These are phyloP conservation scores for Pimpla rufipes DNA, from an alignment of 2,888 invertebrate genomes.

Conservation along the genomic window DNA sequence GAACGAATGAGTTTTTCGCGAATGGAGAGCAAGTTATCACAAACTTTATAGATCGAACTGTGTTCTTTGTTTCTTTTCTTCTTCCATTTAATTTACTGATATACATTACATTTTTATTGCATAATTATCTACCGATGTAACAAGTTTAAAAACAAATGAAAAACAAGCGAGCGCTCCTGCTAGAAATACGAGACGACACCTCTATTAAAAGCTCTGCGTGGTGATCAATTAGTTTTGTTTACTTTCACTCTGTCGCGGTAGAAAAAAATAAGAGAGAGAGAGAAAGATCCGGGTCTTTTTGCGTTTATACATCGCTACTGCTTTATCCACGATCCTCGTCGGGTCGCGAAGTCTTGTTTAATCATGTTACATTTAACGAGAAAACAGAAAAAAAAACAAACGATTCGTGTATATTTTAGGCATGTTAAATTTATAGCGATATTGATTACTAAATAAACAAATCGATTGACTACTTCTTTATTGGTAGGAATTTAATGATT, in stretches of 20 bases:
- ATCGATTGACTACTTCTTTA: constrained; percentile 82
- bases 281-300: constrained; percentile 53
- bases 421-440: constrained; percentile 84
- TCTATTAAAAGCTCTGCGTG: constrained; percentile 61
- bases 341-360: constrained; percentile 80
- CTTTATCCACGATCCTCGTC: constrained; percentile 68
- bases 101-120: constrained; percentile 79
- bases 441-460: constrained; percentile 82
- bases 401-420: constrained; percentile 84
- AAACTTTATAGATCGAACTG: constrained; percentile 75
- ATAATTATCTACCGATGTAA: constrained; percentile 78
- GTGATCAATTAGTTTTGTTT: constrained; percentile 56
- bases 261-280: constrained; percentile 31
- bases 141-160: constrained; percentile 74
- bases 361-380: constrained; percentile 81
- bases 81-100: constrained; percentile 76
- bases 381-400: constrained; percentile 64
- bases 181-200: constrained; percentile 64
- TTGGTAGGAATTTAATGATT: constrained; percentile 80
- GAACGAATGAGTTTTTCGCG: constrained; percentile 57
- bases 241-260: constrained; percentile 53
- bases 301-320: constrained; percentile 71
- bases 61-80: constrained; percentile 78
- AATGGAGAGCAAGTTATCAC: constrained; percentile 74
- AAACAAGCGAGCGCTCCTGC: constrained; percentile 77